Conservation (phyloP, 1,140 invertebrate genomes). For the Melipona quadrifasciata region DNA sequence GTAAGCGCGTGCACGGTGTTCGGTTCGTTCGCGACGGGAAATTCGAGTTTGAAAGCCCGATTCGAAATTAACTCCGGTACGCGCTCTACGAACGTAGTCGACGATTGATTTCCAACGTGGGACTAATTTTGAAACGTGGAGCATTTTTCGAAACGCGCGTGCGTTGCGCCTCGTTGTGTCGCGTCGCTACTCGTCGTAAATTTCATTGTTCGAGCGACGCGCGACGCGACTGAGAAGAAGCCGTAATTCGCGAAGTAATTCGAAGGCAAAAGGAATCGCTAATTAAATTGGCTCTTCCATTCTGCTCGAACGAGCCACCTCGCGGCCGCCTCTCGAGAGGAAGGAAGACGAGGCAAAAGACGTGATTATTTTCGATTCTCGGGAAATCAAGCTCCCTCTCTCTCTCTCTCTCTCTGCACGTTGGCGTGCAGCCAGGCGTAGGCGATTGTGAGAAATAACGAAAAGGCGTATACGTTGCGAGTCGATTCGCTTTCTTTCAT, state of each 20-base stretch:
- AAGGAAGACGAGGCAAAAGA: neutral
- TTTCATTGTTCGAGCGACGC: neutral
- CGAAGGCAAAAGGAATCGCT: neutral
- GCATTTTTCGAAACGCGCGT: too few species aligned
- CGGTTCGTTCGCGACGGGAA: too few species aligned
- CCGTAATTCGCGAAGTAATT: neutral
- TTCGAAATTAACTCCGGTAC: too few species aligned
- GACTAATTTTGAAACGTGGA: too few species aligned
- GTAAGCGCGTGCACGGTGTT: neutral
- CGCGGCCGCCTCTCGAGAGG: neutral
- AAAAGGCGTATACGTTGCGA: slow-evolving; percentile 54
- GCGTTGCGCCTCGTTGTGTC: neutral
- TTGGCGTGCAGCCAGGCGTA: slow-evolving; percentile 58
- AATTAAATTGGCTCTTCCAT: slow-evolving; percentile 39
- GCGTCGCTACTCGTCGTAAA: too few species aligned
- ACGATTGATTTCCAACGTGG: too few species aligned
- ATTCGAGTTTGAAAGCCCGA: too few species aligned
- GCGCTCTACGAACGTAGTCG: too few species aligned
- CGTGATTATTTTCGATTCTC: slow-evolving; percentile 69
- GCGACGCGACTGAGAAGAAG: neutral
- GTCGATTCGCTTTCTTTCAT: slow-evolving; percentile 52
- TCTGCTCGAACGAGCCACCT: neutral
- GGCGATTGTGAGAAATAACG: slow-evolving; percentile 63
- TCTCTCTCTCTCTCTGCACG: neutral
- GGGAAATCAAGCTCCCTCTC: slow-evolving; percentile 34